Base-by-base conservation (phyloP, 2,888 invertebrate genomes). In the Incurvaria masculella region DNA sequence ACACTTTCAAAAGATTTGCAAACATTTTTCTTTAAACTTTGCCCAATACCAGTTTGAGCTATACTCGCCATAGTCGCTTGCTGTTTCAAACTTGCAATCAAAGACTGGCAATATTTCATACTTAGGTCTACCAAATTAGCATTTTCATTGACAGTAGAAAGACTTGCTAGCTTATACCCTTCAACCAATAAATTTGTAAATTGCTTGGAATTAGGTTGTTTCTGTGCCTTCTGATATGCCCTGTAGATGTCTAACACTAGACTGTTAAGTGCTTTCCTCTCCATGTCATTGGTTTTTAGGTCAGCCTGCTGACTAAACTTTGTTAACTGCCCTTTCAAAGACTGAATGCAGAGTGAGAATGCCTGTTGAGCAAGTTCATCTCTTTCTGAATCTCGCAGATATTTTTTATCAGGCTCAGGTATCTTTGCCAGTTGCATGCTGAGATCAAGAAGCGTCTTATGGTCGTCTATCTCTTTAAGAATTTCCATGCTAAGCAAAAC, bases 361-460 rank as follows among this genome's bases (percentile, higher is more conserved):
- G 94, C 91, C 69, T 90, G 88, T 49, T 88, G 86, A 0, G 89
- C 87, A 49, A 94, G 76, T 59, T 89, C 88, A 57, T 89, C 85
- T 49, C 95, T 82, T 64, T 95, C 95, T 2, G 84, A 83, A 64
- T 95, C 93, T 33, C 91, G 83, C 50, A 97, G 81, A 66, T 94
- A 96, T 64, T 81, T 91, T 85, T 94, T 96, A 60, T 93, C 94
- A 2, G 83, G 81, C 53, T 96, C 96, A 0, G 96, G 96, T 47
- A 82, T 85, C 59, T 87, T 85, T 56, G 86, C 83, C 42, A 97
- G 75, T 56, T 92, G 89, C 49, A 90, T 71, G 52, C 89, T 89
- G 21, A 96, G 70, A 57, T 92, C 90, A 46, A 92, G 79, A 43
- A 97, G 73, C 54, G 88, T 85, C 61, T 86, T 86, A 59, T 89